Evolutionary conservation across 2,888 invertebrate species (phyloP), one percentile per base, ranked within the genome.

Genomic region (Balanococcus diminutus): DNA sequence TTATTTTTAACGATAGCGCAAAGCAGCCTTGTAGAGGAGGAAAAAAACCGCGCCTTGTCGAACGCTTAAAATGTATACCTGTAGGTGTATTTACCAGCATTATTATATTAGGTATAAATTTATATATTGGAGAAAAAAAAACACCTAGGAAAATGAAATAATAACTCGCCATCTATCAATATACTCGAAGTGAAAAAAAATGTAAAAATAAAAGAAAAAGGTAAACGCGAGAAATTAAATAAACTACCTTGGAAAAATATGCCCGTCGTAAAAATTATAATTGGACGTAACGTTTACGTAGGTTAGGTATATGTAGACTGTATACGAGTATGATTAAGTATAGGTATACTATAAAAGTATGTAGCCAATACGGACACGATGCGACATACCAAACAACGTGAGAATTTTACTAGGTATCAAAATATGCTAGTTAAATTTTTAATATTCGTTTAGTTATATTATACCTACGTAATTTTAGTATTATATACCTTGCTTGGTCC

Each of bases 1-100:
- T 82, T 56, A 82, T 82, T 82, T 82, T 51, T 51, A 46, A 82
- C 46, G 84, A 84, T 84, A 84, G 72, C 22, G 32, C 39, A 61
- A 84, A 22, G 32, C 39, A 61, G 84, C 67, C 67, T 67, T 67
- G 61, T 84, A 39, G 25, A 61, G 14, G 11, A 56, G 56, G 22
- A 25, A 61, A 61, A 61, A 61, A 61, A 61, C 61, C 61, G 61
- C 61, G 61, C 61, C 61, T 61, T 61, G 61, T 61, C 61, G 61
- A 61, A 25, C 61, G 61, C 9, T 61, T 61, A 61, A 61, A 61
- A 61, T 61, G 61, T 61, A 61, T 61, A 61, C 9, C 61, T 61
- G 42, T 36, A 81, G 31, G 79, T 79, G 79, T 79, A 79, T 79
- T 25, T 31, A 79, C n/a, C n/a, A n/a, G n/a, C 25, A 36, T 75